Base-by-base conservation (phyloP, 2,113 vertebrate species). In the Protobothrops mucrosquamatus region DNA sequence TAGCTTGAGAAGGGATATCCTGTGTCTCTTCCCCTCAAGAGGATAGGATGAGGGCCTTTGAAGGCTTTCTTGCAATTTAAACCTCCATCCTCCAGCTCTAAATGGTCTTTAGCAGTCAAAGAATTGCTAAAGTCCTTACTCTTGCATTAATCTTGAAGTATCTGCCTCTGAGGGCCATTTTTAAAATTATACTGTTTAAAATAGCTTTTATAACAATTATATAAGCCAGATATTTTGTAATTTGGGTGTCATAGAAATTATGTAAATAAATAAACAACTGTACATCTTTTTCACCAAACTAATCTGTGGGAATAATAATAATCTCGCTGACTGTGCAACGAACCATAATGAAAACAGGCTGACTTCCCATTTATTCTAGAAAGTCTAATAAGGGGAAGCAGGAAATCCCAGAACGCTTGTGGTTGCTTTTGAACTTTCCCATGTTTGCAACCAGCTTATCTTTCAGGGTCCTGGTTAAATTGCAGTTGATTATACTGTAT, bases 401-500 rank as follows among this genome's bases (percentile, higher is more conserved):
- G 8, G 86, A 89, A 92, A 91, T 92, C 43, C 55, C 39, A 93
- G 48, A 90, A 8, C 1, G 34, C 87, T 6, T 54, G 57, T 89
- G 90, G 93, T 95, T 94, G n/a, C 52, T 92, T 39, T 64, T 88
- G 90, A 55, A 18, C 20, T 93, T 95, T 95, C 92, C 90, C 92
- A 94, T 94, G 92, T 39, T 57, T 22, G 95, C 9, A 92, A 85
- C 69, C 56, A 39, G 88, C 34, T 92, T 89, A 92, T 92, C 88
- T 92, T 55, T 94, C 87, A 91, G 52, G 94, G 39, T 89, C 87
- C 34, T n/a, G 92, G 64, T 91, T 93, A 93, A 95, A 29, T 34
- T 90, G 54, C 90, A 92, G 90, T 91, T 94, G 94, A 91, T 95
- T 96, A 93, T 92, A 81, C 93, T 69, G 12, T 69, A n/a, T n/a